Evolutionary conservation across 2,888 invertebrate genomes (phyloP).

Genomic region (Halictus ligatus): DNA sequence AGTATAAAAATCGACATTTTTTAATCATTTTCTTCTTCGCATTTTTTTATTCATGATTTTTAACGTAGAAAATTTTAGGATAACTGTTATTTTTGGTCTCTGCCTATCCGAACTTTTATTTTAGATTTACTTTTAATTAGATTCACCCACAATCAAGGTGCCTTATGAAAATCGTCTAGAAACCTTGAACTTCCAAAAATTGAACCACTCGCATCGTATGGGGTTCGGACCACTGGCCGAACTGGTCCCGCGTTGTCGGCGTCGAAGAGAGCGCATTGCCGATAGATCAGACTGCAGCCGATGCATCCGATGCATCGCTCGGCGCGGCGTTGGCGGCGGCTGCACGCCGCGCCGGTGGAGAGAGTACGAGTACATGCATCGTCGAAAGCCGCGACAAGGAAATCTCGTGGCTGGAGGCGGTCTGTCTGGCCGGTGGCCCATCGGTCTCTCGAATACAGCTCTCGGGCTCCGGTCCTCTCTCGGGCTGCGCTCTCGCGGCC

Average conservation of each 20-base stretch:
- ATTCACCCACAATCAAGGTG: neutral
- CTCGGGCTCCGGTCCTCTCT: neutral
- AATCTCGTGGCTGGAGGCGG: constrained; percentile 52
- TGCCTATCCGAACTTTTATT: too few species aligned
- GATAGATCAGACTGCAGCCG: neutral
- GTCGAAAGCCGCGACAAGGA: constrained; percentile 57
- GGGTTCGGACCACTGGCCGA: neutral
- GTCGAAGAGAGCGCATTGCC: neutral
- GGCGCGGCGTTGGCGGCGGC: neutral
- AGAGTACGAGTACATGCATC: constrained; percentile 29
- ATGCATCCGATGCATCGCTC: neutral
- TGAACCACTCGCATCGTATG: neutral
- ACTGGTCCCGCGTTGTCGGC: neutral
- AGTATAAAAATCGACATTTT: too few species aligned
- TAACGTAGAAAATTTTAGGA: too few species aligned
- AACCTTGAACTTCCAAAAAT: neutral
- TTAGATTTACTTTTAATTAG: too few species aligned
- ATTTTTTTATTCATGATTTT: too few species aligned
- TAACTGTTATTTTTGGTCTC: too few species aligned
- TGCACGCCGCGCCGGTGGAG: neutral
- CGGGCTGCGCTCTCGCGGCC: neutral
- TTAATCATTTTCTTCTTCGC: too few species aligned
- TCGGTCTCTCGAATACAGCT: constrained; percentile 35
- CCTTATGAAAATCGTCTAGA: neutral
- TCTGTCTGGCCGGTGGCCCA: constrained; percentile 55